Percentiles rank a stretch among this genome's conserved stretches.
These are phyloP conservation scores for Lamellibrachia luymesi DNA, from an alignment of 1,140 invertebrate genomes.

Conservation along the genomic window DNA sequence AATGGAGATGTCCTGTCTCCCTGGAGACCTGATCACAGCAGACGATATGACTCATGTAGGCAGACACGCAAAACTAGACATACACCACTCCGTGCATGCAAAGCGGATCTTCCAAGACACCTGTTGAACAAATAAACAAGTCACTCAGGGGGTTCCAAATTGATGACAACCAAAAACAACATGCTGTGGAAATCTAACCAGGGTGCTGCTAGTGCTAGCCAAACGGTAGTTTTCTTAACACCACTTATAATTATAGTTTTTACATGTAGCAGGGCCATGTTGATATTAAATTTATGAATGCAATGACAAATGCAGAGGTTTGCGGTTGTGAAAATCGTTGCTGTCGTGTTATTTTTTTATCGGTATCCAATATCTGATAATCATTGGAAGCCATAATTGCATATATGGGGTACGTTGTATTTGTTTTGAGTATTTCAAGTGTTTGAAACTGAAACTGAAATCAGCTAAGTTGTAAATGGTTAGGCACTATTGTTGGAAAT, in stretches of 20 bases:
- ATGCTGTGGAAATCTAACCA: neutral
- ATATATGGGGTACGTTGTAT: too few species aligned
- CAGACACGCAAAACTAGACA: neutral
- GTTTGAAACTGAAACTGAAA: too few species aligned
- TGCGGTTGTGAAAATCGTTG: too few species aligned
- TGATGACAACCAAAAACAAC: neutral
- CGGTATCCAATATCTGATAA: too few species aligned
- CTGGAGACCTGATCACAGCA: neutral
- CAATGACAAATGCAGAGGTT: too few species aligned
- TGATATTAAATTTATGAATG: too few species aligned
- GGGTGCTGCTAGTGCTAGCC: neutral
- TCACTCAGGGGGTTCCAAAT: neutral
- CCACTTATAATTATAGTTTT: neutral
- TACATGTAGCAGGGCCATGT: neutral
- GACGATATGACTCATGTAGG: neutral
- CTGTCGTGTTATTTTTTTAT: too few species aligned
- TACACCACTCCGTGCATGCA: neutral
- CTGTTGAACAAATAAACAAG: neutral
- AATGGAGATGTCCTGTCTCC: neutral
- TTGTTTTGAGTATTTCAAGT: too few species aligned
- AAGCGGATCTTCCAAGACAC: neutral
- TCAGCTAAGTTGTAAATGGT: too few species aligned
- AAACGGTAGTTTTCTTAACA: neutral
- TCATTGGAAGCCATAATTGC: too few species aligned
- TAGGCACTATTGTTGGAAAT: too few species aligned